Evolutionary conservation across 2,888 invertebrate species (phyloP).

Genomic region (Embidobia sp.): DNA sequence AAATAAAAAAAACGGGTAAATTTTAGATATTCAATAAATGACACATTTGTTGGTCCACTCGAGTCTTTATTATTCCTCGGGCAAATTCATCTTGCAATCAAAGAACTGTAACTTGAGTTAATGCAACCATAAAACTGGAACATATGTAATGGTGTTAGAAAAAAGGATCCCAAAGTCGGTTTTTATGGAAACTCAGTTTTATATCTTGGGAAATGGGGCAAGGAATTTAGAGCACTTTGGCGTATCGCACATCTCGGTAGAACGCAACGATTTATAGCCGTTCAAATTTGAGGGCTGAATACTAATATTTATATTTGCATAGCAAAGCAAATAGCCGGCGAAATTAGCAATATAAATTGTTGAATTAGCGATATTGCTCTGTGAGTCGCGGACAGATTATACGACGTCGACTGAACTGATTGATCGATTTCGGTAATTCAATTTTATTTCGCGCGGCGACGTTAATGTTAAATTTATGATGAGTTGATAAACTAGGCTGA

Average conservation of each 20-base stretch:
- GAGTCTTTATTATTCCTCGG: constrained; percentile 8
- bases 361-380: too few relatives aligned
- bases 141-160: constrained; percentile 7
- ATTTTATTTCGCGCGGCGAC: too few relatives aligned
- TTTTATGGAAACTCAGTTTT: constrained; percentile 31
- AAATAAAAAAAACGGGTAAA: too few relatives aligned
- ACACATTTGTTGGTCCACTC: not conserved
- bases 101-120: constrained; percentile 17
- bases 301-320: too few relatives aligned
- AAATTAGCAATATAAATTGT: too few relatives aligned
- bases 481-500: too few relatives aligned
- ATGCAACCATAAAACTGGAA: constrained; percentile 14
- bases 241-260: constrained; percentile 3
- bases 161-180: constrained; percentile 17
- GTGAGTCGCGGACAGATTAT: too few relatives aligned
- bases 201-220: constrained; percentile 1
- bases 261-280: constrained; percentile 3
- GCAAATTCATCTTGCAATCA: not conserved
- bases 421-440: too few relatives aligned
- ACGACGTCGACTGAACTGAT: too few relatives aligned
- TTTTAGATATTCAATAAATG: too few relatives aligned
- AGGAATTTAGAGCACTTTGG: constrained; percentile 3
- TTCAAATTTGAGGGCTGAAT: constrained; percentile 12
- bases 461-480: too few relatives aligned
- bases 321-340: too few relatives aligned